Evolutionary conservation across 1,140 invertebrate genomes (phyloP), one percentile per base, ranked within the genome.

Genomic region (Camponotus floridanus): DNA sequence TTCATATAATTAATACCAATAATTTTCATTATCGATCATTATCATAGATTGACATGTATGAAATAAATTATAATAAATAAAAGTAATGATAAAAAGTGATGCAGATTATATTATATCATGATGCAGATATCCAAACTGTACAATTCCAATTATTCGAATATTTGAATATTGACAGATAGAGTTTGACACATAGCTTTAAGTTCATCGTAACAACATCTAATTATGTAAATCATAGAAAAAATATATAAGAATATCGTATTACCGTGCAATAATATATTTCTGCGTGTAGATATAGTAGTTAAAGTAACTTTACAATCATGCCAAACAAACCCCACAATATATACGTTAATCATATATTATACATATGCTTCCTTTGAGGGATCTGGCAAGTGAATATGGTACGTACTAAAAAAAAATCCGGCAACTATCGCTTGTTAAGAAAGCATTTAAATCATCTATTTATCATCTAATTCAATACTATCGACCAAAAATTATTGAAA

Each of bases 311-410:
- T 85, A 31, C 78, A 89, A 57, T n/a, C 64, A 87, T 85, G 90
- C 90, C 91, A 91, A 91, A 89, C 55, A 92, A 91, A 91, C 91
- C 91, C 90, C 89, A 62, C 51, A 67, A 76, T 78, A 71, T 86
- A 33, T 42, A 59, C 31, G 55, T 73, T 39, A 59, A 67, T 73
- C 62, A 71, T 74, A 86, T 51, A 51, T 1, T 51, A 51, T 51
- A 51, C 48, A 15, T 51, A 51, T 15, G 48, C 65, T 88, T 92
- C 90, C 88, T 92, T 88, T 33, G 87, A 86, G 76, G 81, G 87
- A 73, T 83, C 51, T 79, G 33, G 48, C 55, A 33, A 87, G 21
- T 59, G 39, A 57, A 36, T 26, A 13, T 13, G 11, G 6, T 78
- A 13, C 4, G 18, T 57, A 15, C 11, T 70, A 39, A 15, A 73